Conservation (phyloP, 2,888 invertebrate genomes). For the Ligdia adustata region DNA sequence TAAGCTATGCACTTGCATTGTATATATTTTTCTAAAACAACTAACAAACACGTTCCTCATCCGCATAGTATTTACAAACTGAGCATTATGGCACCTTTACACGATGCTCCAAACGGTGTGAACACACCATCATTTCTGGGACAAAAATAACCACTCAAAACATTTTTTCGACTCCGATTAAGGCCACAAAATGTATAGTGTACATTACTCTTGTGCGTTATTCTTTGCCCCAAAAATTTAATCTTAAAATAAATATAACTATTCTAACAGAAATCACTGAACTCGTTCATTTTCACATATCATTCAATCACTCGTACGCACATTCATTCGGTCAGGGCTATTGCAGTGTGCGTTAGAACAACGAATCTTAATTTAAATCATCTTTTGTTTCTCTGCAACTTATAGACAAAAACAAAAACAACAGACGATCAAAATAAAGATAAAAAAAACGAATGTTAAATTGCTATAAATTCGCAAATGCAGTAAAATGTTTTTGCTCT, state of each 20-base stretch:
- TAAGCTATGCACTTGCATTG: not conserved
- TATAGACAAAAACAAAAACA: no score
- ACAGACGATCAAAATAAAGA: no score
- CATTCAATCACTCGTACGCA: conserved; percentile 1
- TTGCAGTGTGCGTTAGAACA: conserved; percentile 14
- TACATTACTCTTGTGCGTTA: conserved; percentile 23
- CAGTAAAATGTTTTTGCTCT: no score
- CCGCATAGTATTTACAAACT: conserved; percentile 29
- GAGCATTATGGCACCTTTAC: conserved; percentile 29
- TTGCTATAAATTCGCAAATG: no score
- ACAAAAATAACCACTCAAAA: conserved; percentile 28
- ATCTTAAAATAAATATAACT: conserved; percentile 2
- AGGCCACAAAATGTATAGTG: no score
- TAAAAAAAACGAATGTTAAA: no score
- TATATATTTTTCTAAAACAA: conserved; percentile 25
- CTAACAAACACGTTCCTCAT: conserved; percentile 21
- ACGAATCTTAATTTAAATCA: no score
- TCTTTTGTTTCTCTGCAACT: no score
- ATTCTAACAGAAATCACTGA: not conserved
- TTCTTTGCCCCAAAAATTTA: conserved; percentile 33
- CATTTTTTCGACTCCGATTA: not conserved
- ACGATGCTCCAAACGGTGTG: conserved; percentile 7
- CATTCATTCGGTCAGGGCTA: not conserved
- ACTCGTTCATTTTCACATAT: conserved; percentile 5
- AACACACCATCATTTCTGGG: conserved; percentile 32